Evolutionary conservation across 2,797 vertebrate species (phyloP).

Genomic region (Cossypha polioptera): DNA sequence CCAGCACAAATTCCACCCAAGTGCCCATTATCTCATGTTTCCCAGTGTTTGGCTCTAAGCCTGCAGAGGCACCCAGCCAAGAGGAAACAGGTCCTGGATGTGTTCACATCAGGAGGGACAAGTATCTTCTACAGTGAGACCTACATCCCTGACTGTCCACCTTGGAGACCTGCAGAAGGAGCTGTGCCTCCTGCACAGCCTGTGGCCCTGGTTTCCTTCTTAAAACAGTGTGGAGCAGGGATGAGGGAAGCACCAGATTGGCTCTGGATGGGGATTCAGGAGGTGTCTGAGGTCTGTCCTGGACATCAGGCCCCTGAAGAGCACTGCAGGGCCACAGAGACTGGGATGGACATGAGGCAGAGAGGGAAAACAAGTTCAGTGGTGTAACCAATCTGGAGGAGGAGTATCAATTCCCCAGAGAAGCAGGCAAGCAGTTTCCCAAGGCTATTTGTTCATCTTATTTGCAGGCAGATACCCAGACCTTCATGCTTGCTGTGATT

Average conservation of each 20-base stretch:
- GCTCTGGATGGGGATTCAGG: neutral
- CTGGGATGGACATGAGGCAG: neutral
- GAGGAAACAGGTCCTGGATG: neutral
- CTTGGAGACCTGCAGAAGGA: neutral
- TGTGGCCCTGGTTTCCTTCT: neutral
- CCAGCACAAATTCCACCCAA: neutral
- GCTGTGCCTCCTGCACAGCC: neutral
- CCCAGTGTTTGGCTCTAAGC: neutral
- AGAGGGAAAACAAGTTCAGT: neutral
- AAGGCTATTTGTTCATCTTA: constrained; percentile 29
- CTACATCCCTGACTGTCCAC: neutral
- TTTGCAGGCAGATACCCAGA: constrained; percentile 15
- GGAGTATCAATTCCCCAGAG: neutral
- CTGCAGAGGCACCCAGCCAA: neutral
- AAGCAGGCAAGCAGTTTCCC: neutral
- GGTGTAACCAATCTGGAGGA: neutral
- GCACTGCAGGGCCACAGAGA: neutral
- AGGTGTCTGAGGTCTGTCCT: neutral
- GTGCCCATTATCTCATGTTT: constrained; percentile 1
- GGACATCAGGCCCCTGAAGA: neutral
- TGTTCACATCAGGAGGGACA: neutral
- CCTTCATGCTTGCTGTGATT: neutral
- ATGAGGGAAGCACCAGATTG: neutral
- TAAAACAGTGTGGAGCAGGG: neutral
- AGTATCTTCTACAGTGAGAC: neutral